Evolutionary conservation across 30 jellyfish, hydroid and myxozoan genomes (phyloP).

Genomic region (Aurelia sp.): DNA sequence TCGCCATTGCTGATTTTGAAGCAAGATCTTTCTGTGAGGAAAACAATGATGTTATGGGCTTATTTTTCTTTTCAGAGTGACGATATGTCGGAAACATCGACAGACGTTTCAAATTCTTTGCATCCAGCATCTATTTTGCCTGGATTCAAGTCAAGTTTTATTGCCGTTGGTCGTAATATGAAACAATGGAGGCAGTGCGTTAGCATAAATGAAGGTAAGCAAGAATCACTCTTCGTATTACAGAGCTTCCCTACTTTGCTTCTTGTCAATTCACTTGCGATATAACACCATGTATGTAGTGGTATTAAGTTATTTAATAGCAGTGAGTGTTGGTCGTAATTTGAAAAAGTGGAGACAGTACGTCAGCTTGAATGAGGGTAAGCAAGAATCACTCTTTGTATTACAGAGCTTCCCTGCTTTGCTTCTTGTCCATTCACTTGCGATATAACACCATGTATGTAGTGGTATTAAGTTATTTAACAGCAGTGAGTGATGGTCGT

Average conservation of each 20-base stretch:
- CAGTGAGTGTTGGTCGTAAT: constrained; percentile 63
- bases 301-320: too few species aligned
- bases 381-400: too few species aligned
- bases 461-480: too few species aligned
- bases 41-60: background rate
- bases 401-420: too few species aligned
- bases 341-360: constrained; percentile 90
- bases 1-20: background rate
- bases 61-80: constrained; percentile 39
- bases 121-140: constrained; percentile 80
- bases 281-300: too few species aligned
- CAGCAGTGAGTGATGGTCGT: too few species aligned
- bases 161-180: constrained; percentile 86
- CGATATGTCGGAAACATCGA: constrained; percentile 63
- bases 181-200: constrained; percentile 92
- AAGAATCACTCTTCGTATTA: too few species aligned
- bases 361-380: constrained; percentile 76
- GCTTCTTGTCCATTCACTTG: too few species aligned
- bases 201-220: constrained; percentile 67
- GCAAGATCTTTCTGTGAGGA: background rate
- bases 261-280: too few species aligned
- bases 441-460: too few species aligned
- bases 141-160: constrained; percentile 50
- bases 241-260: too few species aligned
- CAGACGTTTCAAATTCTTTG: constrained; percentile 26